Conservation (phyloP, 30 jellyfish, hydroid and myxozoan genomes). For the Hydractinia echinata region DNA sequence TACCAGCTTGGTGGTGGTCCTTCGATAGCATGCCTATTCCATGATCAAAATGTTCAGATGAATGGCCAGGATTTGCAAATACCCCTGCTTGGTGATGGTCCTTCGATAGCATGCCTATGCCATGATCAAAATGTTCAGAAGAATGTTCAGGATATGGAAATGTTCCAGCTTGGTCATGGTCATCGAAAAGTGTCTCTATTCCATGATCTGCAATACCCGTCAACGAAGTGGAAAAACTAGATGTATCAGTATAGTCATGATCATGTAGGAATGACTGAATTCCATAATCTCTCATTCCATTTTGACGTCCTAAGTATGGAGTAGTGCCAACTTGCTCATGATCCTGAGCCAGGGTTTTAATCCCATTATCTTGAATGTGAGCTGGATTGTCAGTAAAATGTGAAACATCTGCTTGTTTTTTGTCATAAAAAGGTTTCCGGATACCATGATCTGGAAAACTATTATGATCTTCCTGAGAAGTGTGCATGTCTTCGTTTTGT, state of each 20-base stretch:
- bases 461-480: no score
- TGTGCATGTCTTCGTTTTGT: no score
- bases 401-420: neutral
- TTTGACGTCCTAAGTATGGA: neutral
- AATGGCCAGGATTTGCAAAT: neutral
- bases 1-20: neutral
- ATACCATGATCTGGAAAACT: no score
- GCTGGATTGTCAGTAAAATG: neutral
- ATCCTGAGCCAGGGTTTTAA: neutral
- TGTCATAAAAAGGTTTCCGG: no score
- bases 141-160: neutral
- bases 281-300: neutral
- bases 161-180: constrained; percentile 1
- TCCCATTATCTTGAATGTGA: neutral
- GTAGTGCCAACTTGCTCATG: neutral
- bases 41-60: neutral
- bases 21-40: neutral
- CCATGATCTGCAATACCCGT: neutral
- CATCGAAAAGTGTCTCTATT: neutral
- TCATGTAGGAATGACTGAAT: neutral
- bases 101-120: neutral
- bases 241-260: neutral
- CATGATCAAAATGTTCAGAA: neutral
- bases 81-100: neutral
- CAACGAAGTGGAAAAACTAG: neutral